These are phyloP conservation scores for Tinamus major DNA, from an alignment of 2,797 vertebrate species.

Conservation along the genomic window DNA sequence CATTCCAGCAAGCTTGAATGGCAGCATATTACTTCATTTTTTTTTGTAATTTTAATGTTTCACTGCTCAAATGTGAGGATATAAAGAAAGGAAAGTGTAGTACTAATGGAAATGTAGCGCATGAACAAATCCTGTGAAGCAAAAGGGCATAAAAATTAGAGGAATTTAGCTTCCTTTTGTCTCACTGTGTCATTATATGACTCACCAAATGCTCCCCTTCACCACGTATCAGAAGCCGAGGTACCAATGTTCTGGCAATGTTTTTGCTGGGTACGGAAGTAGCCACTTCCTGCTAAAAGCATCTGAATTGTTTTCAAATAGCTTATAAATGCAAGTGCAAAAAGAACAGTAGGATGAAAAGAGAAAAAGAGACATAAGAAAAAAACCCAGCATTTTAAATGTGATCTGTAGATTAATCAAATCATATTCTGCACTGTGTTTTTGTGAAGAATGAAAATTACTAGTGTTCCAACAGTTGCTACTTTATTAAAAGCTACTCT, in stretches of 20 bases:
- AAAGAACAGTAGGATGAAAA: neutral
- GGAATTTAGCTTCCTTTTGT: slow-evolving; percentile 14
- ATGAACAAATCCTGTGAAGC: neutral
- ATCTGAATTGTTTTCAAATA: slow-evolving; percentile 41
- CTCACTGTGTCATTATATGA: slow-evolving; percentile 40
- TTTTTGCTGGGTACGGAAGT: neutral
- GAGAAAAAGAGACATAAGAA: neutral
- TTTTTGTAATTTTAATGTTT: neutral
- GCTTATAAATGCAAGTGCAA: neutral
- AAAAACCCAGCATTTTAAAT: neutral
- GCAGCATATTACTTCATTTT: neutral
- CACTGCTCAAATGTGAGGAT: neutral
- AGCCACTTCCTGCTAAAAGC: slow-evolving; percentile 46
- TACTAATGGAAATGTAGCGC: neutral
- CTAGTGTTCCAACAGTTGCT: slow-evolving; percentile 14
- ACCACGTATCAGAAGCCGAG: neutral
- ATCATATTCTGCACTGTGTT: neutral
- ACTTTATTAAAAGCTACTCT: slow-evolving; percentile 56
- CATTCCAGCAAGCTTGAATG: neutral
- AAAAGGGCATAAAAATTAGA: slow-evolving; percentile 18
- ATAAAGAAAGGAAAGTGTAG: neutral
- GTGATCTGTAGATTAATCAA: neutral
- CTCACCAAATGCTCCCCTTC: slow-evolving; percentile 42
- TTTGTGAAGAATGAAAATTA: slow-evolving; percentile 41
- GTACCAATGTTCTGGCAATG: slow-evolving; percentile 4